A percentile compares a stretch with the other conserved stretches of the same genome.
Evolutionary conservation across 1,140 invertebrate species (phyloP).

Genomic region (Yoshiicerus persimilis): DNA sequence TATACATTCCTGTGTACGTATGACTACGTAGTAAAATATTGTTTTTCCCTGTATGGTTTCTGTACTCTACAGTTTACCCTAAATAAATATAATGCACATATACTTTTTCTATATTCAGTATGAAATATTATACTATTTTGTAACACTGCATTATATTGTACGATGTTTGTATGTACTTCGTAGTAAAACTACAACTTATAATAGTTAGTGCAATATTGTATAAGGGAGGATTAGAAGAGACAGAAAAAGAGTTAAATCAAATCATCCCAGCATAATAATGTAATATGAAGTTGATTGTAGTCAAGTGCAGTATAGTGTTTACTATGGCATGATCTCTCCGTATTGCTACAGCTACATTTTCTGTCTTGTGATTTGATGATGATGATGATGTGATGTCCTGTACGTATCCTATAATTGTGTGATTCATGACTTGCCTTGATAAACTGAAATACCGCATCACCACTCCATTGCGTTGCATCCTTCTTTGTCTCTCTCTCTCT

Average conservation of each 20-base stretch:
- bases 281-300: background rate
- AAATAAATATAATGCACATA: too few species aligned
- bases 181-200: too few species aligned
- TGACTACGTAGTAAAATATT: background rate
- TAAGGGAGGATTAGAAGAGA: background rate
- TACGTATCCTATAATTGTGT: constrained; percentile 5
- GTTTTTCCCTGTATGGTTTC: too few species aligned
- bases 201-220: background rate
- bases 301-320: background rate
- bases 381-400: background rate
- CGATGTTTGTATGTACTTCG: background rate
- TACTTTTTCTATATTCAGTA: too few species aligned
- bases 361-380: background rate
- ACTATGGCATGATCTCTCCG: background rate
- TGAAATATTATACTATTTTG: too few species aligned
- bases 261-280: constrained; percentile 5
- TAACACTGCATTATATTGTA: background rate
- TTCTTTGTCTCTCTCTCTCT: background rate
- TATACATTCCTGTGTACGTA: background rate
- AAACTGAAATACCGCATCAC: background rate
- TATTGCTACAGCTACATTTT: background rate
- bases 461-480: background rate
- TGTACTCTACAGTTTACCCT: too few species aligned
- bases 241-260: constrained; percentile 23
- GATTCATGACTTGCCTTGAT: constrained; percentile 18